These are phyloP conservation scores for Myotis myotis DNA, from an alignment of 2,797 vertebrate genomes.

Conservation along the genomic window DNA sequence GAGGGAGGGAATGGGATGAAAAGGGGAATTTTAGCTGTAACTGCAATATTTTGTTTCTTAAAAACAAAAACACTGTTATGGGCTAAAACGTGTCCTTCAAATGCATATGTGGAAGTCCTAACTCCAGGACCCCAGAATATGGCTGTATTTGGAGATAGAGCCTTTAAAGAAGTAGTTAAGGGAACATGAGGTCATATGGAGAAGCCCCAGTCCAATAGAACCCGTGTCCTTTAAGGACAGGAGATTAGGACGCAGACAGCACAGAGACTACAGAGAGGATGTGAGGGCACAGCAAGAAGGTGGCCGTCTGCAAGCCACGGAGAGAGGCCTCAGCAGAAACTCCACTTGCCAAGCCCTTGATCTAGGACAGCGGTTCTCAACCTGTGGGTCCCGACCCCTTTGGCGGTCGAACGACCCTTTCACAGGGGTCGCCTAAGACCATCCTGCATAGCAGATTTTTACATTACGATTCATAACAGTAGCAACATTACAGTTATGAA, in stretches of 20 bases:
- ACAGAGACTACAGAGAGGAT: neutral
- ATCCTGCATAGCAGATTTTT: too few species aligned
- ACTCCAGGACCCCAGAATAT: neutral
- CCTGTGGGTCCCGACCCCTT: too few species aligned
- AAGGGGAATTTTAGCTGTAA: neutral
- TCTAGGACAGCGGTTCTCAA: neutral
- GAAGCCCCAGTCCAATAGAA: neutral
- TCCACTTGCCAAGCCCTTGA: neutral
- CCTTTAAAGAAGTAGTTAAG: neutral
- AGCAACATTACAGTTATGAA: too few species aligned
- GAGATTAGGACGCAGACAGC: too few species aligned
- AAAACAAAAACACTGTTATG: neutral
- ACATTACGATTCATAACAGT: too few species aligned
- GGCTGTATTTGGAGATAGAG: neutral
- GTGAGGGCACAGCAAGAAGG: neutral
- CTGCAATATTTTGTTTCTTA: neutral
- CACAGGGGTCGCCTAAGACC: too few species aligned
- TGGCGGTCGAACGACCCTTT: too few species aligned
- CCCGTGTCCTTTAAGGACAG: neutral
- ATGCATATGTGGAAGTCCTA: neutral
- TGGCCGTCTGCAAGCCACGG: neutral
- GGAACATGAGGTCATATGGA: neutral
- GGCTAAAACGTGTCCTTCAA: neutral
- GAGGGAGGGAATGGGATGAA: neutral
- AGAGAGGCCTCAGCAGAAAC: neutral